phyloP scores from a whole-genome alignment of 92 coral and sea anemone genomes.

The Bergia sp. region DNA sequence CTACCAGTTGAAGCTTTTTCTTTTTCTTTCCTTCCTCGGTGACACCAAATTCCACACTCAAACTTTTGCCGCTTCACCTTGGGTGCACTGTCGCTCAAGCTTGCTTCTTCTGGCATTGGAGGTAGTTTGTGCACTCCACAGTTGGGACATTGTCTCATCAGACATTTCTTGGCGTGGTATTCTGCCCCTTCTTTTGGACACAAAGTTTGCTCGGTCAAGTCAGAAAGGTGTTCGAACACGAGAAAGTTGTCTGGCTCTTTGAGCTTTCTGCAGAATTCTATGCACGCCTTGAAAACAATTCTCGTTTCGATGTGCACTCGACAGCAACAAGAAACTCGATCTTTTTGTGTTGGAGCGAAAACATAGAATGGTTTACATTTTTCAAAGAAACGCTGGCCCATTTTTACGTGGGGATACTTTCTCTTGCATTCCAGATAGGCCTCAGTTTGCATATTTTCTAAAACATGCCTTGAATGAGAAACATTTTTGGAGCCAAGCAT shows the following conservation, averaged over 20 bases:
- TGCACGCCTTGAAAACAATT: constrained; percentile 12
- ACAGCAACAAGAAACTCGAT: constrained; percentile 23
- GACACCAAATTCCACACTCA: constrained; percentile 22
- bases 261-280: constrained; percentile 20
- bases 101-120: not conserved
- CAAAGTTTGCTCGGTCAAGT: not conserved
- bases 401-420: constrained; percentile 20
- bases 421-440: constrained; percentile 3
- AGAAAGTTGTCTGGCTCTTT: not conserved
- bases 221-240: constrained; percentile 1
- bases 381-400: constrained; percentile 1
- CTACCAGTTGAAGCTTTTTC: too few relatives aligned
- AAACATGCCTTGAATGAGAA: constrained; percentile 38
- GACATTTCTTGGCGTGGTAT: constrained; percentile 20
- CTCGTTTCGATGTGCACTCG: constrained; percentile 8
- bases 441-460: constrained; percentile 27
- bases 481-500: constrained; percentile 24
- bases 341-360: too few relatives aligned
- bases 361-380: not conserved
- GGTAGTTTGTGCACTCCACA: constrained; percentile 5
- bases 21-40: not conserved
- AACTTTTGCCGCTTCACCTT: constrained; percentile 19
- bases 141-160: constrained; percentile 1
- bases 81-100: not conserved
- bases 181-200: constrained; percentile 23